Base-by-base conservation (phyloP, 2,888 invertebrate species). In the Ophion obscuratus region DNA sequence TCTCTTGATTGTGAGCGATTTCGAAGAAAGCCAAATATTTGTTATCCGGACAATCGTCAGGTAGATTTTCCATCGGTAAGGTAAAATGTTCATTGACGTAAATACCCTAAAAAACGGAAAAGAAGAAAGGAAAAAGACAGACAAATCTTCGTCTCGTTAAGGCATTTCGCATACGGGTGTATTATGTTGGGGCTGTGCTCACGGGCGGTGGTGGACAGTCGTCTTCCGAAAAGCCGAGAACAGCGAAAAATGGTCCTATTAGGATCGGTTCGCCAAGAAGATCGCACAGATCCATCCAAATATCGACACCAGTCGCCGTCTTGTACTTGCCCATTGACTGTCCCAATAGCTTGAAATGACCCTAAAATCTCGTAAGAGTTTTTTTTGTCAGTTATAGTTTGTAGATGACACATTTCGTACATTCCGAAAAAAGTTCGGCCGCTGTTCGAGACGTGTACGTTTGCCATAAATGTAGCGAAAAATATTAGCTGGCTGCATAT, bases 271-370 rank as follows among this genome's bases (percentile, higher is more conserved):
- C 89, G 9, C 85, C 59, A 2, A 83, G 1, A 68, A 87, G 67
- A 0, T 87, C 85, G 62, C 89, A 89, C 11, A 88, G 59, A 4
- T 11, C 6, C 78, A 88, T 74, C 0, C 27, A 6, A 2, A 87
- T 4, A 27, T 87, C 83, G 1, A 89, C 14, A 27, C 89, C 90
- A 5, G 86, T 78, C 0, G 81, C 68, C 3, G 83, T 11, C 5
- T 47, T 85, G 74, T 87, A 88, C 31, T 88, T 74, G 7, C 89
- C 89, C 88, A 85, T 88, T 2, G 85, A 84, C 2, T 36, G 44
- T n/a, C 82, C 80, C 10, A 53, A 31, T 14, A 89, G 10, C 17
- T 27, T 27, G 2, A 86, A 83, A 59, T 81, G 84, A 11, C 40
- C 86, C 88, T 88, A 53, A 53, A 53, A 83, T 36, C 9, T 17